A percentile compares a stretch with the other conserved stretches of the same genome.
These are phyloP conservation scores for Arion vulgaris DNA, from an alignment of 1,140 invertebrate genomes.

Conservation along the genomic window DNA sequence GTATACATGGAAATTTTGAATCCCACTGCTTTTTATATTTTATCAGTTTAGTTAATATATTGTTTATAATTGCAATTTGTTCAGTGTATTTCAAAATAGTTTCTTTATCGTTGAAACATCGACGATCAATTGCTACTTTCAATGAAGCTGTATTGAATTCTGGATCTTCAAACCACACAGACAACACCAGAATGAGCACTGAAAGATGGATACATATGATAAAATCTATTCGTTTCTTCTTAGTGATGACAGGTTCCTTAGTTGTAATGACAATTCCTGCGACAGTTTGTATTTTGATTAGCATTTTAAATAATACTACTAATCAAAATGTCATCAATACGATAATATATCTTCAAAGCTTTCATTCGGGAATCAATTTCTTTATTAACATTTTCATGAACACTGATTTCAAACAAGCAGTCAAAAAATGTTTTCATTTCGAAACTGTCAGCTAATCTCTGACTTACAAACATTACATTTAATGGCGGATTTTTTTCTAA, in stretches of 20 bases:
- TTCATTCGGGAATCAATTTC: no score
- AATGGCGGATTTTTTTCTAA: no score
- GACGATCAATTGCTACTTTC: background rate
- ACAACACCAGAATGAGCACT: background rate
- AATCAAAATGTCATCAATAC: no score
- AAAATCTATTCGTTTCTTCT: background rate
- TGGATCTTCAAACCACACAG: background rate
- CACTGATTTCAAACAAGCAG: no score
- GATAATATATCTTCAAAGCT: no score
- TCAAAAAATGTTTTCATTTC: no score
- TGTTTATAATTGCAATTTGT: background rate
- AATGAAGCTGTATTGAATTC: background rate
- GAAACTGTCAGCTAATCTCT: no score
- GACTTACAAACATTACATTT: no score
- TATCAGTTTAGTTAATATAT: no score
- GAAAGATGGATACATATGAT: background rate
- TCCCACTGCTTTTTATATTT: no score
- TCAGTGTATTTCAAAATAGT: background rate
- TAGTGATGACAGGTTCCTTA: background rate
- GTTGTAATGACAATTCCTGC: background rate
- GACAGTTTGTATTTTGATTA: background rate
- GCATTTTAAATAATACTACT: background rate
- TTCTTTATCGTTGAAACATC: background rate
- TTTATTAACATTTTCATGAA: no score
- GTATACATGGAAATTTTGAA: no score